These are phyloP conservation scores for Uria lomvia DNA, from an alignment of 2,113 vertebrate genomes.

Conservation along the genomic window DNA sequence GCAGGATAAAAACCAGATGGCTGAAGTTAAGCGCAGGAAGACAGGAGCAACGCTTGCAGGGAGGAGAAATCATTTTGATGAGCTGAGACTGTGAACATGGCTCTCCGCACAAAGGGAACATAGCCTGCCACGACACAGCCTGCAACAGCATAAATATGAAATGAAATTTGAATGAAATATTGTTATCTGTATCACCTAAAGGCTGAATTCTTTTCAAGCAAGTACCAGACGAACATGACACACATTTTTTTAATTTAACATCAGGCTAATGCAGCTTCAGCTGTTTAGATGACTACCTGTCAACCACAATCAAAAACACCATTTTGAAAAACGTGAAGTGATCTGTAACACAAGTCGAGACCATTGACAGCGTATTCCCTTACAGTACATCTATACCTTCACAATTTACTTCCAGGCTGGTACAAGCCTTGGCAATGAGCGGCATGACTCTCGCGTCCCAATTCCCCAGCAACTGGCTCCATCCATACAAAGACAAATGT, in stretches of 20 bases:
- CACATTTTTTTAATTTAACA: conserved; percentile 17
- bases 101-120: conserved; percentile 29
- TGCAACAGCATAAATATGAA: background rate
- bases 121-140: background rate
- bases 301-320: background rate
- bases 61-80: conserved; percentile 50
- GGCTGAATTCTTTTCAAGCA: conserved; percentile 27
- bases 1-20: conserved; percentile 66
- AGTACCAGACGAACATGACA: background rate
- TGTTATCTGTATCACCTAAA: background rate
- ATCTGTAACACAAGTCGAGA: background rate
- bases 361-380: background rate
- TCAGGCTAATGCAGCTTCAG: background rate
- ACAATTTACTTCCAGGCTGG: background rate
- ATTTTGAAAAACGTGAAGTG: background rate
- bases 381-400: background rate
- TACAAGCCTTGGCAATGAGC: background rate
- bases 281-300: conserved; percentile 36
- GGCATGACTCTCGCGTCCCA: background rate
- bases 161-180: conserved; percentile 6
- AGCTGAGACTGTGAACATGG: conserved; percentile 29
- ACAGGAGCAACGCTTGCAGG: conserved; percentile 22
- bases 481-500: background rate
- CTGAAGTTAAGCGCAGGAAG: conserved; percentile 37
- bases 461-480: background rate